Evolutionary conservation across 92 coral and sea anemone genomes (phyloP), one percentile per base, ranked within the genome.

Genomic region (Epizoanthus scotinus): DNA sequence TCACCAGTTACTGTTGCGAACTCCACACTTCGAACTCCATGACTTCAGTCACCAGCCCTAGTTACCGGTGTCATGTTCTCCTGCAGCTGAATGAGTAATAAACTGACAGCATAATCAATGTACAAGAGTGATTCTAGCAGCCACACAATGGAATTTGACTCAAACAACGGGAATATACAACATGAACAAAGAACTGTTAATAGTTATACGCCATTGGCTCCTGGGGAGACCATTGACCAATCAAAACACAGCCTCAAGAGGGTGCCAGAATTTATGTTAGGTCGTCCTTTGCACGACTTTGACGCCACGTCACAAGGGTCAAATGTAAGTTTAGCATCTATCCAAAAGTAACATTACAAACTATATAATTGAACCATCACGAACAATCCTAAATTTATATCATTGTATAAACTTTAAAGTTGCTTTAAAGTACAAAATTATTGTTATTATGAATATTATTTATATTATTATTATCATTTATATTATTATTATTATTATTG

Each of bases 201-300:
- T 15, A 18, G 17, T 2, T 6, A 27, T 2, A 60, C 59, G 22
- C 53, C 53, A n/a, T 65, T 31, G 66, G n/a, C 18, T 7, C 79
- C 65, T 8, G 50, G 0, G 20, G 38, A 36, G 15, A 13, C 8
- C 50, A 2, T 24, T 31, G 65, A 9, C 3, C 21, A 21, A 9
- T 29, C 79, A 57, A 73, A 54, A 38, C 22, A 18, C 8, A 28
- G 29, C 15, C 38, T 78, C 21, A 4, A 63, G 12, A 78, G 20
- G 69, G 90, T 88, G 13, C 97, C 97, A 3, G 87, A 91, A 4
- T 92, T 90, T 63, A 59, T 90, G 17, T 29, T 92, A 12, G 93
- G 91, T n/a, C 87, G 78, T 61, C 97, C 94, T 21, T 42, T 92
- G 25, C 84, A 86, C 8, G 97, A 92, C 78, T 92, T 84, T 79